phyloP scores from a whole-genome alignment of 1,140 invertebrate genomes.

The Eriosoma lanigerum region DNA sequence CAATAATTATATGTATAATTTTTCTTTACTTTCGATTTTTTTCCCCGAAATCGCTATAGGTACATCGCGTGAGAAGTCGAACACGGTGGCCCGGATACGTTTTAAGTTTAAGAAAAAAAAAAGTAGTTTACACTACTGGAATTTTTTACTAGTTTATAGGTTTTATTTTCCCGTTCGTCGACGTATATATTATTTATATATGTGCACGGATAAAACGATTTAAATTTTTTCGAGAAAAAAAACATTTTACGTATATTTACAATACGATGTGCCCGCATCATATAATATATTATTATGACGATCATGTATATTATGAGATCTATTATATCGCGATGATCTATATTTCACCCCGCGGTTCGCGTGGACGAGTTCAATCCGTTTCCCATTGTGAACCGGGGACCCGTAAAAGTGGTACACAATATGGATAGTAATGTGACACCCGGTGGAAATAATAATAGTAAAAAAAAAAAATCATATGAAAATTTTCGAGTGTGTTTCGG shows the following conservation, averaged over 20 bases:
- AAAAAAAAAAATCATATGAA: conserved; percentile 10
- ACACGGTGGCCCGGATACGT: background rate
- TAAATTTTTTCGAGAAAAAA: background rate
- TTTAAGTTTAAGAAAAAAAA: background rate
- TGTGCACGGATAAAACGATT: no score
- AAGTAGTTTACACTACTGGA: background rate
- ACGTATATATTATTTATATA: no score
- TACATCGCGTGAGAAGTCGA: conserved; percentile 34
- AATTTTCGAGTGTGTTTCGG: conserved; percentile 49
- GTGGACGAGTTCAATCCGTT: conserved; percentile 52
- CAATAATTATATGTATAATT: no score
- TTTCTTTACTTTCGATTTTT: background rate
- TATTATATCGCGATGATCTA: background rate
- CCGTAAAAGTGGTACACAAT: conserved; percentile 51
- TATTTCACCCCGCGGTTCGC: conserved; percentile 24
- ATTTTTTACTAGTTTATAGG: conserved; percentile 12
- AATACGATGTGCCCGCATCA: background rate
- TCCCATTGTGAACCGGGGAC: conserved; percentile 47
- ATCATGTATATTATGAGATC: background rate
- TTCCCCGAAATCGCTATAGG: background rate
- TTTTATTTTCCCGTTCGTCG: background rate
- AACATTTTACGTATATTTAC: background rate
- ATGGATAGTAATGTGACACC: conserved; percentile 37
- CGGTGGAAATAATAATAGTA: background rate
- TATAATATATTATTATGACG: background rate